phyloP scores from a whole-genome alignment of 2,113 vertebrate genomes.

The Pollachius pollachius region DNA sequence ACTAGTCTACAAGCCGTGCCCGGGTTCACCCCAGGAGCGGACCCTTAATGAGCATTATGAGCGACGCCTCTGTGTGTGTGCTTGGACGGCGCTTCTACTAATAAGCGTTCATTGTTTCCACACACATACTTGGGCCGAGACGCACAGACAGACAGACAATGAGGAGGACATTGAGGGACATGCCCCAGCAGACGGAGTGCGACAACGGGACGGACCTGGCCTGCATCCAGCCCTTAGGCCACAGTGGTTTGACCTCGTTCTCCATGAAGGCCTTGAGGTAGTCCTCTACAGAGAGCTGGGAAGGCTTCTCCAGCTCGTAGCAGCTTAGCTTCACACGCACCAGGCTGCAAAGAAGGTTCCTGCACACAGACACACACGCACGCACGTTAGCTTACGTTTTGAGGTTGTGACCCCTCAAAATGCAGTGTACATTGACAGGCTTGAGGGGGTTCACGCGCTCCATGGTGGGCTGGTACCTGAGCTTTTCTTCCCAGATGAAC shows the following conservation, averaged over 20 bases:
- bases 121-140: not conserved
- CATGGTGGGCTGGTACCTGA: slow-evolving; percentile 77
- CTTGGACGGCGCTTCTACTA: no score
- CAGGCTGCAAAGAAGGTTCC: slow-evolving; percentile 90
- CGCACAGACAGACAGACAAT: slow-evolving; percentile 3
- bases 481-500: slow-evolving; percentile 94
- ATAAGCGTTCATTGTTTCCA: not conserved
- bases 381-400: no score
- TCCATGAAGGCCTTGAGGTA: slow-evolving; percentile 99
- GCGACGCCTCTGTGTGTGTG: no score
- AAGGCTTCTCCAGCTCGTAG: slow-evolving; percentile 95
- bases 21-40: no score
- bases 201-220: slow-evolving; percentile 73
- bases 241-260: slow-evolving; percentile 94
- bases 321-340: slow-evolving; percentile 95
- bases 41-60: not conserved
- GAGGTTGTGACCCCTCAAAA: no score
- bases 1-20: no score
- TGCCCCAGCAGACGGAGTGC: no score
- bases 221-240: slow-evolving; percentile 99
- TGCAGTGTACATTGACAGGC: no score
- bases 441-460: not conserved
- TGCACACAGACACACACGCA: slow-evolving; percentile 52
- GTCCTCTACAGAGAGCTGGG: slow-evolving; percentile 89
- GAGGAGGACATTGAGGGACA: not conserved